Base-by-base conservation (phyloP, 1,140 invertebrate species). In the Procambarus clarkii region DNA sequence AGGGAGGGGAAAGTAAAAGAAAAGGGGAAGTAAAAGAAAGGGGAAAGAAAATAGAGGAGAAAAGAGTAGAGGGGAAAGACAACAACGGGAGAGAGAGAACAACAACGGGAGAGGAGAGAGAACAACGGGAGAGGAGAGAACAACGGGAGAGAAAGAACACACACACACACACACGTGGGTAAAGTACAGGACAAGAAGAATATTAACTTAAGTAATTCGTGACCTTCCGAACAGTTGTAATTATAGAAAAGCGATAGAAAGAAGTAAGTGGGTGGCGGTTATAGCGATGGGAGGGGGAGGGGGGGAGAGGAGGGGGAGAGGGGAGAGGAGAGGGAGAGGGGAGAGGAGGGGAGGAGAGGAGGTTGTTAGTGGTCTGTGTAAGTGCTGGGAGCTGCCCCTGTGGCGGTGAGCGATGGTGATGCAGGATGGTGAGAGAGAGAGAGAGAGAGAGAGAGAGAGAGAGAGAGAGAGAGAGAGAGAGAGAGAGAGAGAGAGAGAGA, bases 231-330 rank as follows among this genome's bases (percentile, higher is more conserved):
- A 74, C 69, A 11, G 4, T 9, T 34, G 69, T 74, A 24, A 74
- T 74, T 74, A 74, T 74, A 74, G 69, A n/a, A 74, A 74, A 74
- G 69, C 69, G n/a, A 74, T 74, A 74, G 18, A 74, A 69, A 4
- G 13, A 18, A 18, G 60, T 64, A 15, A 64, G 60, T 64, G 9
- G 21, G 69, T 74, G 69, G 69, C 5, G 11, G 69, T 74, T 74
- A 24, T 34, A 5, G 69, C 34, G 69, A 11, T 74, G 69, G 69
- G 21, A 24, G 69, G 13, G 13, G 54, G 54, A 15, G 7, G 60
- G 60, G 60, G 18, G 18, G 60, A 4, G 18, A 4, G 60, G 60
- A 64, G 2, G 18, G 3, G 18, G 60, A 15, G 60, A 4, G 4
- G 60, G 60, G 18, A 15, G 69, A 2, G 24, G 21, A 5, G 69